Evolutionary conservation across 2,888 invertebrate species (phyloP).

Genomic region (Eudemis profundana): DNA sequence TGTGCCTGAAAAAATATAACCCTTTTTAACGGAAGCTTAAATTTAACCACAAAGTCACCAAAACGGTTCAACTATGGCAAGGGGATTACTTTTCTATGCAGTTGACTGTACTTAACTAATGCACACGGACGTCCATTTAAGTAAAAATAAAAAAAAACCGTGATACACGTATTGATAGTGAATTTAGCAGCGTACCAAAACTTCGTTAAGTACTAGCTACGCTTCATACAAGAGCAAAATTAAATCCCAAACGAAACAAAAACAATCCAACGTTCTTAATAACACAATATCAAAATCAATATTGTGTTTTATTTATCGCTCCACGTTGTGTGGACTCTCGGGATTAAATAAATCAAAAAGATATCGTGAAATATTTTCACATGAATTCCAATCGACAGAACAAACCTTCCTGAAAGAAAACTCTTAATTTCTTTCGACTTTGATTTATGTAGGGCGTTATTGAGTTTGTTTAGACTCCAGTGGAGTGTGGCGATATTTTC

Average conservation of each 20-base stretch:
- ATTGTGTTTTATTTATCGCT: conserved; percentile 26
- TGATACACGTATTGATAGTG: no score
- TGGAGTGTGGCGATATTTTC: no score
- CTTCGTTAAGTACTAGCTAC: not conserved
- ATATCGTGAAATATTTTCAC: conserved; percentile 37
- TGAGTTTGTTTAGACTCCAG: conserved; percentile 22
- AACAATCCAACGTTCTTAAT: not conserved
- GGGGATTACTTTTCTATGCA: no score
- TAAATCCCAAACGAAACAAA: not conserved
- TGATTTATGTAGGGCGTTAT: conserved; percentile 33
- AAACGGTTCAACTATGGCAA: no score
- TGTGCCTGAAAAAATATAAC: no score
- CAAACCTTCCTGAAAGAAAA: conserved; percentile 26
- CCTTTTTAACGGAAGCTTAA: no score
- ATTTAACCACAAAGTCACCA: no score
- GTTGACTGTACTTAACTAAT: no score
- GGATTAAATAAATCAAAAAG: conserved; percentile 39
- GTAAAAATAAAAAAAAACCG: no score
- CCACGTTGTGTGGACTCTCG: conserved; percentile 16
- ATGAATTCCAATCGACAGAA: conserved; percentile 33
- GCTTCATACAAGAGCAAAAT: not conserved
- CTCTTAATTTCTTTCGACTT: conserved; percentile 35
- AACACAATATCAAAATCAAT: conserved; percentile 23
- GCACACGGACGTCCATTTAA: no score
- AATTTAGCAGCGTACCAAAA: no score